Base-by-base conservation (phyloP, 2,113 vertebrate genomes). In the Macaca fascicularis region DNA sequence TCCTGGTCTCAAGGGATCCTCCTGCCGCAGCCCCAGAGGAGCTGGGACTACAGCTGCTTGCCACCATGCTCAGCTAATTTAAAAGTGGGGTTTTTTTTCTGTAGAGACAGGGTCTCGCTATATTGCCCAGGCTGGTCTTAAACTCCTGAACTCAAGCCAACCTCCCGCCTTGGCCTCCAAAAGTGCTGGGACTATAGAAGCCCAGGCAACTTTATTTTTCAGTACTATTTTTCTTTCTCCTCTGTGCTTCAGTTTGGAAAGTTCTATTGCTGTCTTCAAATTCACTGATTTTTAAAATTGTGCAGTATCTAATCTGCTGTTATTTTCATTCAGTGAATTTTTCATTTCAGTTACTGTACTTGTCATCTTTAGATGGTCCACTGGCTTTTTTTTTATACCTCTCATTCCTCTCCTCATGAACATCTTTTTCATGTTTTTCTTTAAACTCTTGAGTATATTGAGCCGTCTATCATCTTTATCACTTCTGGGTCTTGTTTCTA, bases 401-500 rank as follows among this genome's bases (percentile, higher is more conserved):
- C 61, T 70, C 9, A 74, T 74, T 89, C 88, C 45, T 89, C n/a
- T 89, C 32, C 45, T 52, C 38, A 32, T 52, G 64, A 91, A 90
- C 1, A 43, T 35, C 40, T 57, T 90, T 38, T 50, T 93, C 55
- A 27, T 91, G 40, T 83, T 89, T 96, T 80, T 86, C 55, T 89
- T 93, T 79, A 67, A 82, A 87, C 6, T 78, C 40, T 81, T 69
- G 32, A 87, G 20, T 32, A 79, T 89, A 74, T 10, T 70, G 88
- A 97, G 45, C 14, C 50, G 45, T 67, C 55, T 14, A 61, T 78
- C 45, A 16, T 86, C 55, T 89, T 94, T 93, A 94, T 86, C 43
- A 59, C 57, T 93, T 90, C 67, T 89, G n/a, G 50, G 22, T 95
- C 35, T 92, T 76, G 19, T 79, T 78, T 92, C 81, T 90, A 16